phyloP scores from a whole-genome alignment of 2,113 vertebrate species.

The Gobius niger region DNA sequence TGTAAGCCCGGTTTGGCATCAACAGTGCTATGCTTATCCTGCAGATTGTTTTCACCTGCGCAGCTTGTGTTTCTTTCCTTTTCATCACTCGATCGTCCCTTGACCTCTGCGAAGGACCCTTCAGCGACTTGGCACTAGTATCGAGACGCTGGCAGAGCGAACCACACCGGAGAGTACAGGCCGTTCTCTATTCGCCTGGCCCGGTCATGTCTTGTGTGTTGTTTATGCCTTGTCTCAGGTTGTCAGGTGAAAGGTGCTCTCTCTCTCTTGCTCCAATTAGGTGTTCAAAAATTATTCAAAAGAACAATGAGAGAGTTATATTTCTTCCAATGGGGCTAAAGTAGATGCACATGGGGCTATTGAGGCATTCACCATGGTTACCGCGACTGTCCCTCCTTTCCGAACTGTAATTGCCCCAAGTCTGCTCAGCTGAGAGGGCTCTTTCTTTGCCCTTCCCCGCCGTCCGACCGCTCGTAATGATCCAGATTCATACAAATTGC shows the following conservation, averaged over 20 bases:
- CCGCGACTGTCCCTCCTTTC: conserved; percentile 50
- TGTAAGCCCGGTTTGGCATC: conserved; percentile 44
- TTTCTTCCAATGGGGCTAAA: conserved; percentile 26
- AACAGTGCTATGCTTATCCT: conserved; percentile 40
- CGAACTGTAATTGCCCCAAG: conserved; percentile 70
- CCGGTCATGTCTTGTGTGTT: neutral
- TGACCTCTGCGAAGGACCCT: conserved; percentile 37
- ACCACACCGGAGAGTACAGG: conserved; percentile 6
- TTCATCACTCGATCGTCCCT: conserved; percentile 42
- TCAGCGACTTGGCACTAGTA: conserved; percentile 22
- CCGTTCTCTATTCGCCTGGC: neutral
- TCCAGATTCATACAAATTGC: conserved; percentile 64
- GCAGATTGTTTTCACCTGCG: conserved; percentile 57
- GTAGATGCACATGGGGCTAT: conserved; percentile 40
- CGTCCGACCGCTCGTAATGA: conserved; percentile 64
- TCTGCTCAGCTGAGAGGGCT: conserved; percentile 50
- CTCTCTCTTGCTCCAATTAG: too few relatives aligned
- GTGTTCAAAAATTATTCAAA: too few relatives aligned
- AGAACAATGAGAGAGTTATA: neutral
- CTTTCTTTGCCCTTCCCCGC: conserved; percentile 27
- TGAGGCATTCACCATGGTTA: conserved; percentile 73
- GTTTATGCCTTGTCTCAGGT: neutral
- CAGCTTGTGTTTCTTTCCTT: conserved; percentile 60
- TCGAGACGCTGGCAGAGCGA: conserved; percentile 26
- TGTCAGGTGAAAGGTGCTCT: neutral